Percentiles rank a stretch among this genome's conserved stretches.
Conservation (phyloP, 1,140 invertebrate genomes). For the Telenomus remus region DNA sequence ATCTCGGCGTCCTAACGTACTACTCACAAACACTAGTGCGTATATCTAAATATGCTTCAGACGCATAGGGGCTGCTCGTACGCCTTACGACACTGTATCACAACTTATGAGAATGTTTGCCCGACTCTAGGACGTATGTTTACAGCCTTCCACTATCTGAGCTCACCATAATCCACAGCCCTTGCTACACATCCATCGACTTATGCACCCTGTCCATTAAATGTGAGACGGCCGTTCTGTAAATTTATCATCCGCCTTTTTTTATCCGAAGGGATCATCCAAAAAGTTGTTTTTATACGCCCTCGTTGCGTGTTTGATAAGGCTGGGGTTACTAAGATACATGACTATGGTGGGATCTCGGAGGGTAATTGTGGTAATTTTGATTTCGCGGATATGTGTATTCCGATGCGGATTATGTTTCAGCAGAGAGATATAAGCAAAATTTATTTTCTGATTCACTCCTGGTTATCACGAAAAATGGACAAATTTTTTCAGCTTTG, state of each 20-base stretch:
- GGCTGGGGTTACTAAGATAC: slow-evolving; percentile 23
- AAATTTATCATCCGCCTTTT: slow-evolving; percentile 53
- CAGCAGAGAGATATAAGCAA: slow-evolving; percentile 2
- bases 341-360: slow-evolving; percentile 11
- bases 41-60: slow-evolving; percentile 34
- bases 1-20: slow-evolving; percentile 29
- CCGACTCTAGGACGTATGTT: slow-evolving; percentile 59
- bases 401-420: slow-evolving; percentile 14
- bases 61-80: slow-evolving; percentile 42
- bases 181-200: slow-evolving; percentile 50
- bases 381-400: slow-evolving; percentile 29
- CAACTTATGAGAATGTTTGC: slow-evolving; percentile 63
- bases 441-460: slow-evolving; percentile 8
- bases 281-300: slow-evolving; percentile 44
- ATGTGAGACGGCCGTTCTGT: slow-evolving; percentile 33
- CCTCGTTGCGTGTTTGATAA: slow-evolving; percentile 43
- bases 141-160: slow-evolving; percentile 55
- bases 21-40: slow-evolving; percentile 21
- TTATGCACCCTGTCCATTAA: slow-evolving; percentile 59
- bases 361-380: slow-evolving; percentile 35
- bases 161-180: slow-evolving; percentile 50
- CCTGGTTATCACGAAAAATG: too few species aligned
- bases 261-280: slow-evolving; percentile 25
- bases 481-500: too few species aligned
- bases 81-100: slow-evolving; percentile 59